Evolutionary conservation across 2,113 vertebrate species (phyloP).

Genomic region (Pungitius pungitius): DNA sequence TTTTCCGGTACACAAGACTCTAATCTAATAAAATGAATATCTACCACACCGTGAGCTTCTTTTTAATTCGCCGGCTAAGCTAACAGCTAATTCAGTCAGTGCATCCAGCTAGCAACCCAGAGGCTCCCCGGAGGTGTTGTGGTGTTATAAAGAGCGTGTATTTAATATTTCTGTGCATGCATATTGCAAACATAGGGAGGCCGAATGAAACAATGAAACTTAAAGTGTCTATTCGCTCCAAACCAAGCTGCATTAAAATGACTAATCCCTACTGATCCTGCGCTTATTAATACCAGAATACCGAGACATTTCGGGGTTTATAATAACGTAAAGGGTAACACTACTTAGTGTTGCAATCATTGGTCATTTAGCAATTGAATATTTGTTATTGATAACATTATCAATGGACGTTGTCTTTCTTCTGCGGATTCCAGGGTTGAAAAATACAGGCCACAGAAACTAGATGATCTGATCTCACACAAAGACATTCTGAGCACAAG

Average conservation of each 20-base stretch:
- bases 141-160: not conserved
- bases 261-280: not conserved
- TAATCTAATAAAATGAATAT: not conserved
- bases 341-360: not conserved
- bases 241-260: not conserved
- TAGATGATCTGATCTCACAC: constrained; percentile 94
- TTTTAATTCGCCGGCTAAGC: not conserved
- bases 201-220: constrained; percentile 4
- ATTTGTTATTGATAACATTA: not conserved
- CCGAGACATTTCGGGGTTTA: not conserved
- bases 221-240: rapidly evolving
- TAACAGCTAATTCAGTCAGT: not conserved
- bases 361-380: not conserved
- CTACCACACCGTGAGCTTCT: not conserved
- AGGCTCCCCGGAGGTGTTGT: not conserved
- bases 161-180: not conserved
- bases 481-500: constrained; percentile 92
- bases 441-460: constrained; percentile 92
- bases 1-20: not conserved
- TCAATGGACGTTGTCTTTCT: not conserved
- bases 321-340: not conserved
- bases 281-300: not conserved
- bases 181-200: not conserved
- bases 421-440: constrained; percentile 86
- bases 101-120: not conserved